Evolutionary conservation across 2,113 vertebrate species (phyloP).

Genomic region (Brachionichthys hirsutus): DNA sequence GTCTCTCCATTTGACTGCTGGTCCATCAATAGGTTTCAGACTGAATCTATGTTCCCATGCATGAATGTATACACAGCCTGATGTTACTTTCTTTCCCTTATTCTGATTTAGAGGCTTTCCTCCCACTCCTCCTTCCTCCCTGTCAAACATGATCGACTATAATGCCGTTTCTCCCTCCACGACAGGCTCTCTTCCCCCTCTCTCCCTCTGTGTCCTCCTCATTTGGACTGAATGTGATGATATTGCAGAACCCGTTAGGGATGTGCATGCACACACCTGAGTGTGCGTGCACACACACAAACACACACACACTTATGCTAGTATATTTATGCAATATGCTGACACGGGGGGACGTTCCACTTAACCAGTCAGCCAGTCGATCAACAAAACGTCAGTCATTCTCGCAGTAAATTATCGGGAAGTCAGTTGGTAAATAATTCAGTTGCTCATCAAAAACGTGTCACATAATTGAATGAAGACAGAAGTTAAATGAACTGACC

Average conservation of each 20-base stretch:
- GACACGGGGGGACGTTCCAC: not conserved
- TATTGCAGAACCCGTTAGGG: constrained; percentile 14
- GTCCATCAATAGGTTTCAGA: constrained; percentile 8
- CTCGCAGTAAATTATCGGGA: constrained; percentile 47
- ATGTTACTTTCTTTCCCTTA: too few species aligned
- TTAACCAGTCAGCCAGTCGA: constrained; percentile 42
- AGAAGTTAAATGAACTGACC: constrained; percentile 28
- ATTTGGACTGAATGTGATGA: constrained; percentile 28
- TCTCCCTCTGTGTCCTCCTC: constrained; percentile 1
- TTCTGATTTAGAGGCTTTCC: not conserved
- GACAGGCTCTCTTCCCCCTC: not conserved
- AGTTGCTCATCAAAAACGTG: constrained; percentile 47
- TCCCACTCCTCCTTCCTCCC: constrained; percentile 2
- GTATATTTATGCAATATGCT: constrained; percentile 35
- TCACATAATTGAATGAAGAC: constrained; percentile 48
- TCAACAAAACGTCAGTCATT: constrained; percentile 52
- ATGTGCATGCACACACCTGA: constrained; percentile 11
- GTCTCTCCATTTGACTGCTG: constrained; percentile 9
- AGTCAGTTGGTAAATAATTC: constrained; percentile 55
- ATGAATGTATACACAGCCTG: too few species aligned
- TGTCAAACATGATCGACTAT: constrained; percentile 13
- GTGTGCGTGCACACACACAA: not conserved
- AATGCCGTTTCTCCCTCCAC: not conserved
- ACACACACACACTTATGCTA: not conserved
- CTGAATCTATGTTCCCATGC: too few species aligned